Conservation (phyloP, 2,888 invertebrate species). For the Coremacera marginata region DNA sequence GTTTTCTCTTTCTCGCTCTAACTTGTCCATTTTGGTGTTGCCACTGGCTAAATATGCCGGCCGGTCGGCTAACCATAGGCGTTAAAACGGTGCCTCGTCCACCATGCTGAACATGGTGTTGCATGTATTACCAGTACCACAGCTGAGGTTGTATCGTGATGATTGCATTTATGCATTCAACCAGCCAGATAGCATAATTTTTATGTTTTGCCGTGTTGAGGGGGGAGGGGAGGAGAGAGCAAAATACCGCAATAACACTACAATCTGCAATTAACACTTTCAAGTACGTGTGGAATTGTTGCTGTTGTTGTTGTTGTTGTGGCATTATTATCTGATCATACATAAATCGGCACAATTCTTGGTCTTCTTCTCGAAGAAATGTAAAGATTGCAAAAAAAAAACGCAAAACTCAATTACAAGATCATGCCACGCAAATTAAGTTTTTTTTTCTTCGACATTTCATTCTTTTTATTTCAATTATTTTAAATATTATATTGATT, state of each 20-base stretch:
- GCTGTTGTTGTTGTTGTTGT: not conserved
- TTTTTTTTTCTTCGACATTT: constrained; percentile 25
- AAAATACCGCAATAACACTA: not conserved
- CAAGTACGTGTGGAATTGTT: constrained; percentile 14
- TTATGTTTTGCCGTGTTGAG: not conserved
- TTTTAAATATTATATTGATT: constrained; percentile 2
- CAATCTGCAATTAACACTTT: constrained; percentile 35
- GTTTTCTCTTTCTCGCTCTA: constrained; percentile 18
- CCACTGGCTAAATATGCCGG: constrained; percentile 26
- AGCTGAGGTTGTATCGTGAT: constrained; percentile 19
- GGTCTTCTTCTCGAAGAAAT: not conserved
- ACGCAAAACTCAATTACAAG: constrained; percentile 46
- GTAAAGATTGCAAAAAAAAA: constrained; percentile 46
- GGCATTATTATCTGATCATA: not conserved
- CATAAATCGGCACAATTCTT: constrained; percentile 12
- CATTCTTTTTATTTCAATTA: constrained; percentile 14
- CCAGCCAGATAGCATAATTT: constrained; percentile 10
- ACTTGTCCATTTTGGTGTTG: constrained; percentile 46
- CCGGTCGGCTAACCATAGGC: constrained; percentile 37
- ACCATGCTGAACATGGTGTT: constrained; percentile 1
- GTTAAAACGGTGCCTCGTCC: constrained; percentile 21
- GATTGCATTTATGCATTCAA: constrained; percentile 21
- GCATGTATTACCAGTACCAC: not conserved
- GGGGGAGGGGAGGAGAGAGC: too few species aligned
- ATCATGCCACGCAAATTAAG: constrained; percentile 39